A percentile compares a stretch with the other conserved stretches of the same genome.
These are phyloP conservation scores for Papilio helenus DNA, from an alignment of 1,140 invertebrate genomes.

Conservation along the genomic window DNA sequence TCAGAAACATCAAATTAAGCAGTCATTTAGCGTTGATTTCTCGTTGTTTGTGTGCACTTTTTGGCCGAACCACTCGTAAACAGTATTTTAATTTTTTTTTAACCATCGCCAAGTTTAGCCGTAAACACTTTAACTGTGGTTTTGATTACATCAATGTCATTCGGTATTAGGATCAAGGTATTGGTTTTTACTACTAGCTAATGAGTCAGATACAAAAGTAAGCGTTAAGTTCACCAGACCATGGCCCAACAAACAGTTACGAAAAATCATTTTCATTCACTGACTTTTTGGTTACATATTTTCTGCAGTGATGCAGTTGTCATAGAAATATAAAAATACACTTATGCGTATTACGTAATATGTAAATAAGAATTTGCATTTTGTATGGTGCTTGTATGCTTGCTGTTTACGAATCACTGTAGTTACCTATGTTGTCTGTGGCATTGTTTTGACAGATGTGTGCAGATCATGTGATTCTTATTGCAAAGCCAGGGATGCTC, in stretches of 20 bases:
- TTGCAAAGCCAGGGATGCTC: too few species aligned
- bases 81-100: background rate
- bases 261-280: background rate
- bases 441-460: too few species aligned
- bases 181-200: background rate
- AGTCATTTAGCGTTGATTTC: too few species aligned
- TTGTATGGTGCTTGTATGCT: too few species aligned
- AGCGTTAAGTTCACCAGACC: background rate
- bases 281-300: background rate
- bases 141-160: background rate
- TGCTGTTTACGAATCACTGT: too few species aligned
- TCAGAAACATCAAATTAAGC: too few species aligned
- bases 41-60: too few species aligned
- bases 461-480: too few species aligned
- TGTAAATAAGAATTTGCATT: too few species aligned
- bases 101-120: background rate
- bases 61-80: too few species aligned
- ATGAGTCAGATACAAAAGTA: conserved; percentile 8
- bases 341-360: too few species aligned
- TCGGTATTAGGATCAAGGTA: background rate
- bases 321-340: background rate
- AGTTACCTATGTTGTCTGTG: too few species aligned
- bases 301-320: background rate
- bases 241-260: background rate
- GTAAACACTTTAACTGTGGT: background rate